Base-by-base conservation (phyloP, 2,888 invertebrate species). In the Lasioglossum zephyrum region DNA sequence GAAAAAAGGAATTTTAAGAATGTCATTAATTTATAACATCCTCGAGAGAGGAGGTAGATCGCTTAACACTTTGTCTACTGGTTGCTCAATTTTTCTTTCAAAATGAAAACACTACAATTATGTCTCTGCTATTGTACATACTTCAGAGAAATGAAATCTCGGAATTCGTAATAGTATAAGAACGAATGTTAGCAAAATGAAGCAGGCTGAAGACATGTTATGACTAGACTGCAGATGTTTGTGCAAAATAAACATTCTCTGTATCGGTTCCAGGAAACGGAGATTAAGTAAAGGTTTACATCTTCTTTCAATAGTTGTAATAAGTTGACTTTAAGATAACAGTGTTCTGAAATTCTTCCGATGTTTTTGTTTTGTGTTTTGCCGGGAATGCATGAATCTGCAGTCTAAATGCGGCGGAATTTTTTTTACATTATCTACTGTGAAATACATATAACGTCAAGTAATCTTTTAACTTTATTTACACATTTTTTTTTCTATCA, bases 11-110 rank as follows among this genome's bases (percentile, higher is more conserved):
- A 41, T 76, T 78, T 39, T 53, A 47, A 73, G 13, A 53, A 44
- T 79, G 63, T 53, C 63, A 47, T 81, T 80, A 77, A n/a, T 73
- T 63, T 11, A 53, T 72, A 79, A 22, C 73, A 75, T 53, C 26
- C 44, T 82, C 57, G 26, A 3, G 57, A 44, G 76, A 39, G 79
- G 70, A 83, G 39, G 57, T 77, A 79, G 13, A 77, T 84, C 66
- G 82, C 85, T 86, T 89, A 81, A 88, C 63, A 16, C n/a, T 63
- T 63, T 63, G 16, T 2, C 6, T 63, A 16, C 60, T 18, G 63
- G 63, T 31, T 18, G 31, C 31, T 31, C 63, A 63, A 18, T 18
- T 31, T 31, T 13, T 5, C 31, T 63, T 63, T 26, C 2, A 6
- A 16, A 63, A 63, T 63, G 16, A 63, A 16, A 63, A 63, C 8